phyloP scores from a whole-genome alignment of 2,888 invertebrate species.

The Autographa pulchrina region DNA sequence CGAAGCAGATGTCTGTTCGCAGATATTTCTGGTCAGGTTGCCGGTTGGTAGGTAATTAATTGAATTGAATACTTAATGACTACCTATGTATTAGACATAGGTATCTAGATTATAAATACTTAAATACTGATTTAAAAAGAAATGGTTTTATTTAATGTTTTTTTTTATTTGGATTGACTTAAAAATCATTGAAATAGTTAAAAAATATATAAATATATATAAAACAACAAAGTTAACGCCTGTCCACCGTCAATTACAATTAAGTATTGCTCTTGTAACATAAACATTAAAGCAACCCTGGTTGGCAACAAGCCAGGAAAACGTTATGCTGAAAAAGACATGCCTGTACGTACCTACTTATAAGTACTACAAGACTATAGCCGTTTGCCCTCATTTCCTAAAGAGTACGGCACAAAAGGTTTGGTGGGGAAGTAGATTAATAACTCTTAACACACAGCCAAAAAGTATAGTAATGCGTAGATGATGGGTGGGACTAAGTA shows the following conservation, averaged over 20 bases:
- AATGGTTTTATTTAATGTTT: too few relatives aligned
- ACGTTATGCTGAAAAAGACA: constrained; percentile 3
- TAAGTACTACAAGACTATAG: not conserved
- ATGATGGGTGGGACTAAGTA: not conserved
- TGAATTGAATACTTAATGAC: too few relatives aligned
- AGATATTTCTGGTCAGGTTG: too few relatives aligned
- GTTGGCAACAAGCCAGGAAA: not conserved
- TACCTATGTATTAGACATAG: not conserved
- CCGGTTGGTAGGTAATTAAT: too few relatives aligned
- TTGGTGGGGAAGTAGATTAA: not conserved
- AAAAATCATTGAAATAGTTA: too few relatives aligned
- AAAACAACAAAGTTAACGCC: too few relatives aligned
- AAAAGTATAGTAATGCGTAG: not conserved
- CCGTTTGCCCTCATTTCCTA: not conserved
- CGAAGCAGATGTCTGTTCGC: too few relatives aligned
- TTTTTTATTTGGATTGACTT: too few relatives aligned
- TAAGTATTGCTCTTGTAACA: not conserved
- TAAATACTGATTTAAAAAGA: too few relatives aligned
- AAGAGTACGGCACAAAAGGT: constrained; percentile 3
- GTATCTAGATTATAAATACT: too few relatives aligned
- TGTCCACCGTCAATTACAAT: too few relatives aligned
- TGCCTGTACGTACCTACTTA: not conserved
- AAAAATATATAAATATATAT: too few relatives aligned
- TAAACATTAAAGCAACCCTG: constrained; percentile 1
- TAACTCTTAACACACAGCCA: not conserved